phyloP scores from a whole-genome alignment of 2,888 invertebrate genomes.

The Lepidochitona cinerea region DNA sequence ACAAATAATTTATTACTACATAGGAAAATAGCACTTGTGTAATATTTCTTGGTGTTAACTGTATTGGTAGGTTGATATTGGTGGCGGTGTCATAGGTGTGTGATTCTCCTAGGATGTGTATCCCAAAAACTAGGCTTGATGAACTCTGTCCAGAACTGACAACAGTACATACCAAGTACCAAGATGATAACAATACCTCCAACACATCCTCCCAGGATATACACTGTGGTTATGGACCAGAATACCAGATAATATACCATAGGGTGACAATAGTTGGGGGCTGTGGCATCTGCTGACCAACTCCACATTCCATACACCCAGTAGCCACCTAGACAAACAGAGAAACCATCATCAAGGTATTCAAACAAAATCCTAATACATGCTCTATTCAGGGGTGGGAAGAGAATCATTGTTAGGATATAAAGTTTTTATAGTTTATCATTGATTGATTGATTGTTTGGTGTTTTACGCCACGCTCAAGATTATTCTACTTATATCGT shows the following conservation, averaged over 20 bases:
- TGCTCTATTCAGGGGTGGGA: too few species aligned
- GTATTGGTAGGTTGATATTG: background rate
- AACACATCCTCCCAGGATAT: background rate
- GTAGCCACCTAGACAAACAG: background rate
- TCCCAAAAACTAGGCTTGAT: background rate
- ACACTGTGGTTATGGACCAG: slow-evolving; percentile 1
- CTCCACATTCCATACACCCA: slow-evolving; percentile 3
- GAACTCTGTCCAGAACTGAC: background rate
- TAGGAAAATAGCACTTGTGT: background rate
- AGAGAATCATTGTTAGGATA: too few species aligned
- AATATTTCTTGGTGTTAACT: background rate
- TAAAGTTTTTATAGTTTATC: too few species aligned
- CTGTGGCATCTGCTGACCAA: background rate
- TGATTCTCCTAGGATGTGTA: background rate
- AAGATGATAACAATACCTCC: background rate
- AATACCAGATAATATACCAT: slow-evolving; percentile 1
- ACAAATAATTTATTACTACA: background rate
- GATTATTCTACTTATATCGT: too few species aligned
- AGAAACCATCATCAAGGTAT: too few species aligned
- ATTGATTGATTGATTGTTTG: too few species aligned
- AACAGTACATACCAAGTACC: background rate
- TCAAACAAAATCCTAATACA: too few species aligned
- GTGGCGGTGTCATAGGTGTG: background rate
- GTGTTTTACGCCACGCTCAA: too few species aligned
- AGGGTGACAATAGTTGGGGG: background rate